Conservation (phyloP, 2,888 invertebrate species). For the Xestia xanthographa region DNA sequence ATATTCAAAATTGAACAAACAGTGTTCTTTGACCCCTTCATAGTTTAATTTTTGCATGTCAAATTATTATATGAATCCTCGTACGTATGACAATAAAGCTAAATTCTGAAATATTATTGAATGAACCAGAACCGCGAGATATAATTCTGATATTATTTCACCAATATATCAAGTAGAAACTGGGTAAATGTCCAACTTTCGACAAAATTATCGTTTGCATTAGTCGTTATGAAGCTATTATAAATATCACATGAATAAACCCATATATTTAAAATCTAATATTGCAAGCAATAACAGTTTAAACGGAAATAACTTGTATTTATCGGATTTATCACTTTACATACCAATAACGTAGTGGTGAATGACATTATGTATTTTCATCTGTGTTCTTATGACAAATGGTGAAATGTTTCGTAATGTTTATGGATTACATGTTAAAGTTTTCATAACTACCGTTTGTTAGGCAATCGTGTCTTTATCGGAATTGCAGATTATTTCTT, state of each 20-base stretch:
- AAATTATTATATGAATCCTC: neutral
- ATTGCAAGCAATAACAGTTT: conserved; percentile 67
- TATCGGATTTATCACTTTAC: conserved; percentile 61
- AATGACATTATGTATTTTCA: conserved; percentile 54
- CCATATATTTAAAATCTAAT: conserved; percentile 66
- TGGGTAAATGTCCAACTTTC: conserved; percentile 64
- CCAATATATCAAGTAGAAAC: conserved; percentile 55
- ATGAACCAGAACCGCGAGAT: conserved; percentile 25
- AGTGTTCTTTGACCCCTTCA: neutral
- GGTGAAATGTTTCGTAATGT: conserved; percentile 28
- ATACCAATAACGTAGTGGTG: conserved; percentile 55
- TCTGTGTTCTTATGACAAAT: conserved; percentile 52
- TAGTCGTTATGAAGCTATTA: conserved; percentile 67
- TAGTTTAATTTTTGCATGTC: neutral
- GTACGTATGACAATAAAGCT: conserved; percentile 46
- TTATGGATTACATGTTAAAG: conserved; percentile 32
- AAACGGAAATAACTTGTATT: conserved; percentile 60
- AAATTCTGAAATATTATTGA: conserved; percentile 33
- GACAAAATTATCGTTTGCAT: conserved; percentile 66
- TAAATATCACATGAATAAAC: conserved; percentile 65
- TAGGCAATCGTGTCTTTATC: conserved; percentile 12
- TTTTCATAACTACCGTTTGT: conserved; percentile 20
- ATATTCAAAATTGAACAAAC: neutral
- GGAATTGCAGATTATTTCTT: neutral
- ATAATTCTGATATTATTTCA: conserved; percentile 51